Conservation (phyloP, 2,888 invertebrate genomes). For the Trilocha varians region DNA sequence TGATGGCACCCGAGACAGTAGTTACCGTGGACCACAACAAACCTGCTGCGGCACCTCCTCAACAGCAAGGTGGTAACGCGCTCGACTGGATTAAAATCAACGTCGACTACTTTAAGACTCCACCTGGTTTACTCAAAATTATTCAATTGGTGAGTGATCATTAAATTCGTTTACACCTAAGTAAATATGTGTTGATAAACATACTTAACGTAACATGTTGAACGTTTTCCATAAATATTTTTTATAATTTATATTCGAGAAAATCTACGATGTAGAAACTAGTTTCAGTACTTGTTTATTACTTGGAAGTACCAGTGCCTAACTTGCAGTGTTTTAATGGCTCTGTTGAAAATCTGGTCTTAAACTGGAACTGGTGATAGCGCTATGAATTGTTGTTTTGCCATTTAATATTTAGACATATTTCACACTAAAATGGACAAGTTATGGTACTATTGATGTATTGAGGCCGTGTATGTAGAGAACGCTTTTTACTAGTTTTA, state of each 20-base stretch:
- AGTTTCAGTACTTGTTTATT: neutral
- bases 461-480: neutral
- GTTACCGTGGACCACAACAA: conserved; percentile 83
- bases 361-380: no score
- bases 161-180: neutral
- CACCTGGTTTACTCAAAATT: conserved; percentile 87
- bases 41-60: conserved; percentile 52
- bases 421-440: no score
- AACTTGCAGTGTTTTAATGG: neutral
- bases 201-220: neutral
- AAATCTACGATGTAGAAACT: neutral
- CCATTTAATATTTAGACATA: no score
- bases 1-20: conserved; percentile 89
- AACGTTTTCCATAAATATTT: neutral
- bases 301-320: neutral
- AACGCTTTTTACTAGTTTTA: neutral
- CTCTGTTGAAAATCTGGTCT: neutral
- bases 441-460: neutral
- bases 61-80: conserved; percentile 66
- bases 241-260: neutral
- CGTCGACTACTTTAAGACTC: conserved; percentile 83
- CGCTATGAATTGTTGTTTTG: neutral
- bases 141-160: conserved; percentile 81
- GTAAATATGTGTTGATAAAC: neutral
- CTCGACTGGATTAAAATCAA: conserved; percentile 84